Evolutionary conservation across 2,113 vertebrate genomes (phyloP).

Genomic region (Sylvia atricapilla): DNA sequence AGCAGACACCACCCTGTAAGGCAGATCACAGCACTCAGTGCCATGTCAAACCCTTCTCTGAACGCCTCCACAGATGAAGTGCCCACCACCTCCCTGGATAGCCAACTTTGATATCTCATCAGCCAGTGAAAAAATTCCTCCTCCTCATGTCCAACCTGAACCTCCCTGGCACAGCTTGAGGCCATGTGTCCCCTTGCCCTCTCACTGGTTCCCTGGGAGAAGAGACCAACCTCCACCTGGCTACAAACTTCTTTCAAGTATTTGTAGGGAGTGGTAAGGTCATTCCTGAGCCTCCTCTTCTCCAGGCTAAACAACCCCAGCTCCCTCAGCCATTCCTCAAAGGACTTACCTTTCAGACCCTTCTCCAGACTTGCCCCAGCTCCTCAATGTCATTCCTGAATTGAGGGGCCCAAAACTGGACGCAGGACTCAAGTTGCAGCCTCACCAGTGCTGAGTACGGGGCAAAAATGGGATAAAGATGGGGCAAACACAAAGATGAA

Average conservation of each 20-base stretch:
- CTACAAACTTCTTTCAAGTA: not conserved
- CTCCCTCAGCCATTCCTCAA: not conserved
- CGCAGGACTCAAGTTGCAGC: fast-evolving
- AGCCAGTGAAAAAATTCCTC: not conserved
- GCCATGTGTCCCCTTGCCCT: too few species aligned
- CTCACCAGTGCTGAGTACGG: fast-evolving
- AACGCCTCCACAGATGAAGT: fast-evolving
- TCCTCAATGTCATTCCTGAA: not conserved
- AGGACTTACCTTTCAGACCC: not conserved
- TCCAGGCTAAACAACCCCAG: not conserved
- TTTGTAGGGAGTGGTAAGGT: not conserved
- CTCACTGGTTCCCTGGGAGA: fast-evolving
- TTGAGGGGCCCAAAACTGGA: fast-evolving
- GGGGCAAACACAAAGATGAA: not conserved
- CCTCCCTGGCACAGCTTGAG: not conserved
- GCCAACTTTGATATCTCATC: not conserved
- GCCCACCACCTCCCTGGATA: not conserved
- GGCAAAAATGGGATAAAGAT: too few species aligned
- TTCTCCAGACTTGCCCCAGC: not conserved
- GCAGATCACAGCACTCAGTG: not conserved
- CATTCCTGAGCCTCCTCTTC: not conserved
- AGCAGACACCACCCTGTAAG: not conserved
- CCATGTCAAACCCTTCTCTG: too few species aligned
- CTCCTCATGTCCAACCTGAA: not conserved
- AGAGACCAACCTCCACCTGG: not conserved